A percentile compares a stretch with the other conserved stretches of the same genome.
Evolutionary conservation across 1,140 invertebrate species (phyloP).

Genomic region (Vanessa tameamea): DNA sequence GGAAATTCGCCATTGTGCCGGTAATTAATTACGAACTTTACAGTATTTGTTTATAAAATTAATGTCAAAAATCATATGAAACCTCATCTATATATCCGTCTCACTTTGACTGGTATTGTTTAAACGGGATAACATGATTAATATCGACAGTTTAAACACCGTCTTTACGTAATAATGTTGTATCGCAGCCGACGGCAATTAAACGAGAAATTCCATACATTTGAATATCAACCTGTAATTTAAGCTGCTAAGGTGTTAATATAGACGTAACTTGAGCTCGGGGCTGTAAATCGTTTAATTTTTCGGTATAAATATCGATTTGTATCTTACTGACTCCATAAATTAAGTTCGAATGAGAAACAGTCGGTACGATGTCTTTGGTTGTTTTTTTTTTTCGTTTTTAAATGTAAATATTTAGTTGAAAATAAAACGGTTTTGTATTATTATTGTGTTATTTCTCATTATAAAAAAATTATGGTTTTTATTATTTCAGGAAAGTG

Average conservation of each 20-base stretch:
- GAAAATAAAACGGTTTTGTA: too few species aligned
- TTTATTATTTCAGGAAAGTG: too few species aligned
- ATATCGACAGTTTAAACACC: conserved; percentile 40
- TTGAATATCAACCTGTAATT: conserved; percentile 48
- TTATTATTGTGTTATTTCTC: too few species aligned
- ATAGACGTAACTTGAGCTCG: conserved; percentile 16
- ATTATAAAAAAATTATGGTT: too few species aligned
- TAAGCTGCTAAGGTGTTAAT: conserved; percentile 48
- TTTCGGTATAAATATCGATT: conserved; percentile 29
- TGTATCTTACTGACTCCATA: conserved; percentile 19
- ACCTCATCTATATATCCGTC: background rate
- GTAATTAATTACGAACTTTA: background rate
- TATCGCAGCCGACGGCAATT: conserved; percentile 41
- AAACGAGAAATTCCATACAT: conserved; percentile 42
- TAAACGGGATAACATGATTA: conserved; percentile 29
- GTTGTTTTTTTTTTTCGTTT: background rate
- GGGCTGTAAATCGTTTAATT: conserved; percentile 16
- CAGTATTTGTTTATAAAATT: too few species aligned
- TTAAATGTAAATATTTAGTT: too few species aligned
- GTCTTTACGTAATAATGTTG: conserved; percentile 36
- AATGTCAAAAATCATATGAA: too few species aligned
- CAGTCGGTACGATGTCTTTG: background rate
- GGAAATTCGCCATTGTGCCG: too few species aligned
- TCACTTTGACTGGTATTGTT: conserved; percentile 9
- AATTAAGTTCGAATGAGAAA: conserved; percentile 3